Evolutionary conservation across 2,113 vertebrate species (phyloP).

Genomic region (Elgaria multicarinata): DNA sequence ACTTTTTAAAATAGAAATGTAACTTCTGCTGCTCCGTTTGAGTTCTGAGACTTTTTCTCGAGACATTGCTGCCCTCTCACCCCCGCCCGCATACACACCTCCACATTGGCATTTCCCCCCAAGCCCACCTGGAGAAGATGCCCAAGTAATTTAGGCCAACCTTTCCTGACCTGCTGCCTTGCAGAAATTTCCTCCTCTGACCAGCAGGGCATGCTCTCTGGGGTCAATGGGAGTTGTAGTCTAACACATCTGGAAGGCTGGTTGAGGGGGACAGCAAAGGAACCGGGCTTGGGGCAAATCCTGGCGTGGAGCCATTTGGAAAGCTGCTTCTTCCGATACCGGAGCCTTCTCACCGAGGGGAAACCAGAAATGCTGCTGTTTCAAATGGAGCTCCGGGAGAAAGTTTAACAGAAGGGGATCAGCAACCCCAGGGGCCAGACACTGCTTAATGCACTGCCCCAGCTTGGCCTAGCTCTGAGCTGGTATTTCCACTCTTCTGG

Average conservation of each 20-base stretch:
- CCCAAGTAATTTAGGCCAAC: neutral
- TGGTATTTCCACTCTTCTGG: neutral
- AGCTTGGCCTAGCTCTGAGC: neutral
- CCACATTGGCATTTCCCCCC: neutral
- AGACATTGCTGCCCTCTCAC: neutral
- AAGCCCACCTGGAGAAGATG: neutral
- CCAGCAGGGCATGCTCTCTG: too few species aligned
- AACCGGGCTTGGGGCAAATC: neutral
- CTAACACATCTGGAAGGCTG: too few species aligned
- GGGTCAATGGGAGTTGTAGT: too few species aligned
- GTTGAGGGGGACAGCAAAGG: neutral
- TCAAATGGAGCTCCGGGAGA: neutral
- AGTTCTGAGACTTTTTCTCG: neutral
- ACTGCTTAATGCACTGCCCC: too few species aligned
- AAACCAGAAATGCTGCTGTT: neutral
- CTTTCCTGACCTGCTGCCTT: too few species aligned
- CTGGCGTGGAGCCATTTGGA: neutral
- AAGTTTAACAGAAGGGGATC: too few species aligned
- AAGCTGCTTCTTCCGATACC: neutral
- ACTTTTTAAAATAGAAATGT: neutral
- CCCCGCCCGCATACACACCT: fast-evolving
- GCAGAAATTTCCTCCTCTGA: too few species aligned
- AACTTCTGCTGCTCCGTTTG: neutral
- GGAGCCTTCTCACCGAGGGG: neutral
- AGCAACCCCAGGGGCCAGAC: neutral